Conservation (phyloP, 2,113 vertebrate species). For the Seriola quinqueradiata region DNA sequence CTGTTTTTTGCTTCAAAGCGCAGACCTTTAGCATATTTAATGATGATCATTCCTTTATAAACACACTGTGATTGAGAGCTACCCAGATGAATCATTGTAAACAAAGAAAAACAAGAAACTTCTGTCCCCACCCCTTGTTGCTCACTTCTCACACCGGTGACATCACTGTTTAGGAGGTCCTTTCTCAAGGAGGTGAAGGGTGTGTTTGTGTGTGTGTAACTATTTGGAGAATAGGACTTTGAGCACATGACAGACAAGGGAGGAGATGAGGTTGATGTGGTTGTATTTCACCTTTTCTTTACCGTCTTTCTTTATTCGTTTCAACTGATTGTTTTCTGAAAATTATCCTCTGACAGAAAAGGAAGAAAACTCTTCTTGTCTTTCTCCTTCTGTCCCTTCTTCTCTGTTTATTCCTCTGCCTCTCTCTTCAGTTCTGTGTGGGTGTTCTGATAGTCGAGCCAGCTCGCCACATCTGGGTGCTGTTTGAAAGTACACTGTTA, state of each 20-base stretch:
- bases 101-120: conserved; percentile 29
- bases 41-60: conserved; percentile 12
- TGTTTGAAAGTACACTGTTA: conserved; percentile 73
- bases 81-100: conserved; percentile 25
- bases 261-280: not conserved
- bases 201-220: conserved; percentile 6
- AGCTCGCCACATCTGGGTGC: conserved; percentile 74
- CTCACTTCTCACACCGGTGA: conserved; percentile 25
- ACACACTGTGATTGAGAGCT: conserved; percentile 13
- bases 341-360: conserved; percentile 29
- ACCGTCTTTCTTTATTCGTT: conserved; percentile 11
- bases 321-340: conserved; percentile 31
- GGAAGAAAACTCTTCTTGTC: not conserved
- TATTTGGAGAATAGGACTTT: conserved; percentile 29
- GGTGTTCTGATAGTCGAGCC: conserved; percentile 60
- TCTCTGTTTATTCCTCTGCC: conserved; percentile 38
- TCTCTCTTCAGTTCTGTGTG: conserved; percentile 49
- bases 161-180: conserved; percentile 11
- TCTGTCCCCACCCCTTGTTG: conserved; percentile 4
- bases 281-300: not conserved
- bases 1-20: conserved; percentile 13
- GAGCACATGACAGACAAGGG: not conserved
- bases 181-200: not conserved
- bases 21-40: not conserved
- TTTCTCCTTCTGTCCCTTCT: not conserved